Evolutionary conservation across 1,140 invertebrate genomes (phyloP).

Genomic region (Pectinophora gossypiella): DNA sequence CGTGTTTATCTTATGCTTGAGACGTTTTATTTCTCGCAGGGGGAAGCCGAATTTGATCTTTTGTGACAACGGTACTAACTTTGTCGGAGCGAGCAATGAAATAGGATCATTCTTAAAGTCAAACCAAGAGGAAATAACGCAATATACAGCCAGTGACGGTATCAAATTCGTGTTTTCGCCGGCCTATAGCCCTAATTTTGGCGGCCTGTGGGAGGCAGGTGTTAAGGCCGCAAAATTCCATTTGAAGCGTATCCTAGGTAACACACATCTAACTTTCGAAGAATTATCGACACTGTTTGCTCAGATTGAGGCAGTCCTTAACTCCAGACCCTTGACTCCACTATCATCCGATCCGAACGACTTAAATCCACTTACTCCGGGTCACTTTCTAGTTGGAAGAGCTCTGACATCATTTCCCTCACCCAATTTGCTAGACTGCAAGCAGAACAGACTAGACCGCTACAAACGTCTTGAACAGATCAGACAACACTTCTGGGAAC

Average conservation of each 20-base stretch:
- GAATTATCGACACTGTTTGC: conserved; percentile 1
- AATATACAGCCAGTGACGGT: not conserved
- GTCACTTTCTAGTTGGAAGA: conserved; percentile 19
- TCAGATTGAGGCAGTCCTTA: conserved; percentile 10
- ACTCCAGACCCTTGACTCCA: conserved; percentile 11
- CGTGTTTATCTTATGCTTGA: conserved; percentile 8
- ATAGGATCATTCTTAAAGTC: not conserved
- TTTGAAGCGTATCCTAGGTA: not conserved
- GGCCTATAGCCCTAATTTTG: conserved; percentile 1
- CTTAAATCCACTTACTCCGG: conserved; percentile 10
- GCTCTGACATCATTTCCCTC: conserved; percentile 2
- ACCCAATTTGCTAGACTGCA: not conserved
- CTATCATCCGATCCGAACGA: conserved; percentile 14
- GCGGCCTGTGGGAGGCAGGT: not conserved
- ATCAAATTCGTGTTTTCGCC: conserved; percentile 4
- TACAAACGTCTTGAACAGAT: conserved; percentile 14
- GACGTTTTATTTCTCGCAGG: conserved; percentile 8
- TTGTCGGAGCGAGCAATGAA: conserved; percentile 1
- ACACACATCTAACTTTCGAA: conserved; percentile 8
- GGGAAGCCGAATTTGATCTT: not conserved
- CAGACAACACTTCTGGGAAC: conserved; percentile 7
- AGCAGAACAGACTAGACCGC: not conserved
- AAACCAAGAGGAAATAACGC: not conserved
- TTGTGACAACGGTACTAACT: conserved; percentile 2
- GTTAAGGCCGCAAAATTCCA: not conserved